Conservation (phyloP, 2,797 vertebrate genomes). For the Macroramphosus scolopax region DNA sequence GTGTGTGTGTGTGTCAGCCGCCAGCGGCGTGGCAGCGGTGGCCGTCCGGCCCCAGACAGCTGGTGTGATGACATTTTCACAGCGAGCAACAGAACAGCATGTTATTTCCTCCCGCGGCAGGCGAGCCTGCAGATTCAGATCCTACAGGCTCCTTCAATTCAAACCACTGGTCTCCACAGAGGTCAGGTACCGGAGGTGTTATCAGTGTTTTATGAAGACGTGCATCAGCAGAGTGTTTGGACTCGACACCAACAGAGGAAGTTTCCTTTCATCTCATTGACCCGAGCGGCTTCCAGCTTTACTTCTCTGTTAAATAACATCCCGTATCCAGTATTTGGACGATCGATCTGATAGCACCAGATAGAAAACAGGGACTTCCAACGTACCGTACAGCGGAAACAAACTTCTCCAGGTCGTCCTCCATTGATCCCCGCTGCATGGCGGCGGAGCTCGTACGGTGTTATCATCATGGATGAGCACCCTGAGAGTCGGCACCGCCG, state of each 20-base stretch:
- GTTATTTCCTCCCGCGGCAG: constrained; percentile 59
- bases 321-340: constrained; percentile 3
- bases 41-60: constrained; percentile 65
- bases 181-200: constrained; percentile 12
- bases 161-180: constrained; percentile 55
- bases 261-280: constrained; percentile 3
- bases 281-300: constrained; percentile 8
- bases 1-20: constrained; percentile 33
- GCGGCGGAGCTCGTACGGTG: constrained; percentile 25
- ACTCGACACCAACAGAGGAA: no score
- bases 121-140: constrained; percentile 49
- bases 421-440: constrained; percentile 13
- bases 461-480: constrained; percentile 43
- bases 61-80: constrained; percentile 75
- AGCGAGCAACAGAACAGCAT: constrained; percentile 60
- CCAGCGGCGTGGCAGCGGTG: constrained; percentile 56
- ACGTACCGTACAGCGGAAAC: constrained; percentile 11
- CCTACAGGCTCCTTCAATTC: constrained; percentile 46
- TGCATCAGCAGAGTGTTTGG: constrained; percentile 27
- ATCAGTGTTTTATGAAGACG: constrained; percentile 24
- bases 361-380: constrained; percentile 20
- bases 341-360: background rate
- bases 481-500: constrained; percentile 36
- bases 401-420: constrained; percentile 9
- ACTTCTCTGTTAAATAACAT: background rate